These are phyloP conservation scores for Mus caroli DNA, from an alignment of 2,797 vertebrate genomes.

Conservation along the genomic window DNA sequence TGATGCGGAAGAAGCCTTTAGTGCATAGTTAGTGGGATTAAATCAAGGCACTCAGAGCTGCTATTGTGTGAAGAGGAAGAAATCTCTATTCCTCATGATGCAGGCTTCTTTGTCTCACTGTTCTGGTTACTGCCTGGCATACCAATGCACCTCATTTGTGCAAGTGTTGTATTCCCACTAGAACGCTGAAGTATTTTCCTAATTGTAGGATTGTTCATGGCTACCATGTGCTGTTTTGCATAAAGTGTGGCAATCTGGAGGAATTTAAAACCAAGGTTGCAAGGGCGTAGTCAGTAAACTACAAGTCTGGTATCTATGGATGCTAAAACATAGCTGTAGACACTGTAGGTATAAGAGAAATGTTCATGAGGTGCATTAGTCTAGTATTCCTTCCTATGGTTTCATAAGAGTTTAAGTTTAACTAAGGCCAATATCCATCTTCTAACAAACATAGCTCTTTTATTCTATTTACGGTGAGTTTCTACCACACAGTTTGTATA, in stretches of 20 bases:
- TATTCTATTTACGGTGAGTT: neutral
- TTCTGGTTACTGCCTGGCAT: neutral
- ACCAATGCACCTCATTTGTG: neutral
- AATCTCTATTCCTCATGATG: neutral
- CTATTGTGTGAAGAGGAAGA: neutral
- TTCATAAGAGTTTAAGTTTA: constrained; percentile 1
- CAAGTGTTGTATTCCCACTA: neutral
- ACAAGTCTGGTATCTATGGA: neutral
- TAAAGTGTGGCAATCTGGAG: neutral
- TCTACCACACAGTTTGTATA: neutral
- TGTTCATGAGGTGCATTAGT: neutral
- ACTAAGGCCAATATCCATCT: neutral
- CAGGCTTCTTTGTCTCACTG: neutral
- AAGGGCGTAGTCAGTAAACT: neutral
- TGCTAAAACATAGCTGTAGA: neutral
- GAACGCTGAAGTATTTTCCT: constrained; percentile 46
- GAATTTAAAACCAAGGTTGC: constrained; percentile 9
- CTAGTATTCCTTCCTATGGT: neutral
- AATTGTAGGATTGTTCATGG: constrained; percentile 7
- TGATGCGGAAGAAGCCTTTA: fast-evolving
- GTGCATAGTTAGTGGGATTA: neutral
- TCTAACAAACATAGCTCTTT: neutral
- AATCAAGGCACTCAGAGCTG: neutral
- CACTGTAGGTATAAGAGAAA: neutral
- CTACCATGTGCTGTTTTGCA: neutral